phyloP scores from a whole-genome alignment of 2,113 vertebrate genomes.

The Rissa tridactyla region DNA sequence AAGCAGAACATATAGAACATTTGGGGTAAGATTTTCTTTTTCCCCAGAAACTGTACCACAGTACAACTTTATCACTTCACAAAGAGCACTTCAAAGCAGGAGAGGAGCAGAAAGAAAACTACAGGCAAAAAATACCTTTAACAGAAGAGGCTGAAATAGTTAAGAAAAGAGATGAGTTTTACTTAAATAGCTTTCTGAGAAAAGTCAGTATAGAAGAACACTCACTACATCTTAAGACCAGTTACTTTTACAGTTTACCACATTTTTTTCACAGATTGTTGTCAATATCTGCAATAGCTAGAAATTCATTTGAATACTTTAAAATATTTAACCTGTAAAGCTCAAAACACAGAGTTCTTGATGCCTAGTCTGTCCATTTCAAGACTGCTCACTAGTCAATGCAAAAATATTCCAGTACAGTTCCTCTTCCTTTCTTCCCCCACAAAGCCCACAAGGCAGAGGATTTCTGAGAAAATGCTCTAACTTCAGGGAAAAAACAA shows the following conservation, averaged over 20 bases:
- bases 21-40: not conserved
- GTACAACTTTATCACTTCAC: not conserved
- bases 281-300: not conserved
- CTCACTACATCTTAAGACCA: not conserved
- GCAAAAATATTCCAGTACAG: not conserved
- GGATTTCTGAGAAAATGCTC: not conserved
- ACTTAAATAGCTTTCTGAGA: not conserved
- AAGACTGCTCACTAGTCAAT: not conserved
- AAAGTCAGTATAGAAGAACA: not conserved
- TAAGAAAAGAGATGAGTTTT: not conserved
- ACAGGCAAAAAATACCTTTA: not conserved
- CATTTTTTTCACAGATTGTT: not conserved
- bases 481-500: not conserved
- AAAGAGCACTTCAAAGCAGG: not conserved
- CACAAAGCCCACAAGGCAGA: not conserved
- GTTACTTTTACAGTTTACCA: not conserved
- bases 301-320: not conserved
- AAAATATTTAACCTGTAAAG: not conserved
- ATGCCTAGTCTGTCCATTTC: not conserved
- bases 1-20: not conserved
- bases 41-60: not conserved
- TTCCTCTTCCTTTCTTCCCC: not conserved
- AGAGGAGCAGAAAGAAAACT: not conserved
- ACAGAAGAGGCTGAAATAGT: not conserved
- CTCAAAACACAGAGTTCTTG: not conserved